Evolutionary conservation across 2,113 vertebrate species (phyloP).

Genomic region (Pterocles burchelli): DNA sequence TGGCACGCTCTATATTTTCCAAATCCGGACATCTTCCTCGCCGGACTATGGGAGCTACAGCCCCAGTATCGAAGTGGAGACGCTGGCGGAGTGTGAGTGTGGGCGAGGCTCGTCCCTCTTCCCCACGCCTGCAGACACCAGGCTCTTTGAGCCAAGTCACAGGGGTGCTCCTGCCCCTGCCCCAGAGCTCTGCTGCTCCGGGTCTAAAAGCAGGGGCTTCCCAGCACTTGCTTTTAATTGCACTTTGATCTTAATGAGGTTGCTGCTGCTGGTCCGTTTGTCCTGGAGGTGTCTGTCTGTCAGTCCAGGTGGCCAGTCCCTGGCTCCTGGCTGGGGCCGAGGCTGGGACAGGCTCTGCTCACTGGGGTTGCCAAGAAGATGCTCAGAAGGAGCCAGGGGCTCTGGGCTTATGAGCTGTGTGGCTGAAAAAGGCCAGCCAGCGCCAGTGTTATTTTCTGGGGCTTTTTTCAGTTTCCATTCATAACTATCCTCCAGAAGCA

Average conservation of each 20-base stretch:
- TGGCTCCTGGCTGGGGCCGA: neutral
- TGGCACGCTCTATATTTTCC: conserved; percentile 92
- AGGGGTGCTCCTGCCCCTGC: neutral
- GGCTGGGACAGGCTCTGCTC: neutral
- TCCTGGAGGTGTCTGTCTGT: neutral
- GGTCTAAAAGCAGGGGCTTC: neutral
- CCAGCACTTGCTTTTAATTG: neutral
- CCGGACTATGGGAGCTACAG: conserved; percentile 84
- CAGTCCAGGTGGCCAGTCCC: neutral
- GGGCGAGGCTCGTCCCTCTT: neutral
- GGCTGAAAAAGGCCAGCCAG: neutral
- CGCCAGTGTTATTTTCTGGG: neutral
- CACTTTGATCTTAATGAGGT: neutral
- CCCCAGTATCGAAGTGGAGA: conserved; percentile 92
- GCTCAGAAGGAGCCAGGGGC: neutral
- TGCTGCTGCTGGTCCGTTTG: neutral
- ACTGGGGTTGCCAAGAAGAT: neutral
- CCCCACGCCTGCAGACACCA: rapidly evolving
- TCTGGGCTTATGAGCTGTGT: neutral
- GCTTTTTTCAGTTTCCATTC: neutral
- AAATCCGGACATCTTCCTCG: conserved; percentile 85
- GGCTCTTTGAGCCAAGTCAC: neutral
- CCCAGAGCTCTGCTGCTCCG: neutral
- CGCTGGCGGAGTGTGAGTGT: conserved; percentile 88
- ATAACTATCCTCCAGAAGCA: neutral